Conservation (phyloP, 2,113 vertebrate genomes). For the Menura novaehollandiae region DNA sequence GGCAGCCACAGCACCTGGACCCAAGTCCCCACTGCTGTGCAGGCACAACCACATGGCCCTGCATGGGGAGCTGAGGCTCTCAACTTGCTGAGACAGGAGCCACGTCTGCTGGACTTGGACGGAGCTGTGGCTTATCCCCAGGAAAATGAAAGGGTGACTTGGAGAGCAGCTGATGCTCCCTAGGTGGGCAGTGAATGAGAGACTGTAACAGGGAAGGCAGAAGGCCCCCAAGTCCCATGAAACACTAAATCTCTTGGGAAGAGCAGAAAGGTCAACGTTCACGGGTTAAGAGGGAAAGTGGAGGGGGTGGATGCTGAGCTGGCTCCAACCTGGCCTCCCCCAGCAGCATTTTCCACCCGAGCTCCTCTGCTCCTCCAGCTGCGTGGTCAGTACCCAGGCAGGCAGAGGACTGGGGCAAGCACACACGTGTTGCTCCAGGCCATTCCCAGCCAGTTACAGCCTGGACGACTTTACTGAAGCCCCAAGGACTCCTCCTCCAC, state of each 20-base stretch:
- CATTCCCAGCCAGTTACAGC: conserved; percentile 3
- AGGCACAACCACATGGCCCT: background rate
- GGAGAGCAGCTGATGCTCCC: background rate
- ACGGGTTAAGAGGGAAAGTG: background rate
- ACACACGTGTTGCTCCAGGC: conserved; percentile 49
- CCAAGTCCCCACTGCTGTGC: rapidly evolving
- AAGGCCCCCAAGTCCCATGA: background rate
- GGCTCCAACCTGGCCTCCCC: background rate
- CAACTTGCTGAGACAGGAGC: background rate
- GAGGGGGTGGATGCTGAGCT: background rate
- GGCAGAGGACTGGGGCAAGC: conserved; percentile 3
- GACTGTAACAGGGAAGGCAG: background rate
- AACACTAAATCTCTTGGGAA: background rate
- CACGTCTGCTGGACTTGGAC: rapidly evolving
- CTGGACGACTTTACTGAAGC: conserved; percentile 4
- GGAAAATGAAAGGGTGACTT: background rate
- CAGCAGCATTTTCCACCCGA: background rate
- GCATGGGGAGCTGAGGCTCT: background rate
- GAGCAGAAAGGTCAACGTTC: background rate
- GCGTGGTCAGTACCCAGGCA: background rate
- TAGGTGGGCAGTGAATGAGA: background rate
- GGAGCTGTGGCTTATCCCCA: background rate
- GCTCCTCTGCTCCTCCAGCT: background rate
- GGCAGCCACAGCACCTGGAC: background rate
- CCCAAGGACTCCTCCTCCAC: conserved; percentile 33